Base-by-base conservation (phyloP, 2,888 invertebrate species). In the Troilus luridus region DNA sequence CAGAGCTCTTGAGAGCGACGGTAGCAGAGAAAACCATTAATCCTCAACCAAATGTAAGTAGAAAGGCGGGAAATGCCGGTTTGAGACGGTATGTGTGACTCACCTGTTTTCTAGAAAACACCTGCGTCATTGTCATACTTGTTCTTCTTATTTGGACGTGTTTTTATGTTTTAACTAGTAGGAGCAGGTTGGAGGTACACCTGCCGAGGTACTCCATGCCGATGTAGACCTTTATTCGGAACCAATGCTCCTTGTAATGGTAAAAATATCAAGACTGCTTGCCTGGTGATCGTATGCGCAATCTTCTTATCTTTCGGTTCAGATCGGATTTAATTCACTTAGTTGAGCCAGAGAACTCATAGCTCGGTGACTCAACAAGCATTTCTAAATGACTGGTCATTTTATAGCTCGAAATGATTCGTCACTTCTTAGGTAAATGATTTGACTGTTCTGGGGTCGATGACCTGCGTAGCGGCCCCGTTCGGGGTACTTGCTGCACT, bases 371-470 rank as follows among this genome's bases (percentile, higher is more conserved):
- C 72, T 77, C 72, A 77, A 77, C 72, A 77, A 8, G 41, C 72
- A 77, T 77, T 77, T 77, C 72, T 85, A 58, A 85, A 54, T 85
- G 85, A 85, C 85, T 85, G 56, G 56, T 56, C 56, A 58, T n/a
- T 85, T 85, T 58, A 54, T 56, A 56, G 41, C 85, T n/a, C 85
- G 56, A 58, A 56, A 85, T 85, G 85, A 85, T 85, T 85, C 85
- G n/a, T 85, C 85, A 85, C 56, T 85, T 85, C 56, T 54, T 85
- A 85, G 85, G 56, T 56, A 85, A 85, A 85, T 85, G 85, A 85
- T 85, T 85, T 85, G 85, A 56, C 85, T n/a, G 54, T 85, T 9
- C 21, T 21, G 12, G 81, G 85, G 85, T 56, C 85, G n/a, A 58
- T 85, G 85, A 56, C 21, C 85, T n/a, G 56, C 27, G 24, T 12